Conservation (phyloP, 2,113 vertebrate genomes). For the Chlamydotis undulata region DNA sequence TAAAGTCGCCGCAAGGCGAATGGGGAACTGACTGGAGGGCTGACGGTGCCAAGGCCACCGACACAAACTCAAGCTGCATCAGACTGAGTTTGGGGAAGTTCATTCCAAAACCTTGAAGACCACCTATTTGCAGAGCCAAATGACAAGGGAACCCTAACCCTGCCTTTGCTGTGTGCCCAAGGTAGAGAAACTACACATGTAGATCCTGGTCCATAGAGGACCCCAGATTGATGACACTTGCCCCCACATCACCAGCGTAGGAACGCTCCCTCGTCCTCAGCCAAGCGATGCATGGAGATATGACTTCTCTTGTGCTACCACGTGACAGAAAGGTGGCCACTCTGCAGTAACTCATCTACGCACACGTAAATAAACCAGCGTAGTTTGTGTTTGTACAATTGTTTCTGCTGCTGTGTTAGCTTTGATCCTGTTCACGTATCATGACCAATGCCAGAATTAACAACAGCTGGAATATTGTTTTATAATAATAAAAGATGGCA, state of each 20-base stretch:
- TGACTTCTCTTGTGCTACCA: neutral
- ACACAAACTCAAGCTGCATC: neutral
- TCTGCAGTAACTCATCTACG: neutral
- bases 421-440: neutral
- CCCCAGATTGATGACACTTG: neutral
- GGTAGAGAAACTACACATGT: neutral
- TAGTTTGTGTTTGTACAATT: neutral
- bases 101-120: neutral
- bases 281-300: neutral
- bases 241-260: neutral
- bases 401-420: neutral
- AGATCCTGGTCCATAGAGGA: neutral
- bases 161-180: neutral
- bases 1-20: neutral
- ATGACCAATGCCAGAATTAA: neutral
- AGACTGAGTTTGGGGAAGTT: neutral
- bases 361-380: accelerated
- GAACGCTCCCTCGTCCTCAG: neutral
- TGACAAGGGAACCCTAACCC: neutral
- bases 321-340: neutral
- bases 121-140: neutral
- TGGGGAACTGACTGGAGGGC: neutral
- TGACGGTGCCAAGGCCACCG: neutral
- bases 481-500: neutral
- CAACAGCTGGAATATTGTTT: neutral